phyloP scores from a whole-genome alignment of 2,797 vertebrate species.

The Pangasius macronema region DNA sequence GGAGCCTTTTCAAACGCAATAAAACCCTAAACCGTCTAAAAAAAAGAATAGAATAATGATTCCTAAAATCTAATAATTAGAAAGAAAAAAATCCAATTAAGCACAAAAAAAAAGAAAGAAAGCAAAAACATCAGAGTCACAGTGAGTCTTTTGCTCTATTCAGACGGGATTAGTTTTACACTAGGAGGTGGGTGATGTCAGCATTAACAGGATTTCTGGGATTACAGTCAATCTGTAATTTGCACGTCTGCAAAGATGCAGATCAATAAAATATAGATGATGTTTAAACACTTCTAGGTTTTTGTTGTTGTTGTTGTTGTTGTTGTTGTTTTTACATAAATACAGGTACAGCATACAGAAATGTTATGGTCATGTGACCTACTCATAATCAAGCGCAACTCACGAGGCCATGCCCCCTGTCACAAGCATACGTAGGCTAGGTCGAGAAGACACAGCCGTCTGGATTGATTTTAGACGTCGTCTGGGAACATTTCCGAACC shows the following conservation, averaged over 20 bases:
- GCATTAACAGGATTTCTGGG: background rate
- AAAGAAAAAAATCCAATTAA: background rate
- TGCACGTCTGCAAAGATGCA: background rate
- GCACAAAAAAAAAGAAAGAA: background rate
- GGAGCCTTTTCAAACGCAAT: background rate
- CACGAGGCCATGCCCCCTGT: background rate
- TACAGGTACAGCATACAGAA: background rate
- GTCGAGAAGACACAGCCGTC: background rate
- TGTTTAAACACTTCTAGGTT: background rate
- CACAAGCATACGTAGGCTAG: background rate
- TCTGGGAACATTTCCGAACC: background rate
- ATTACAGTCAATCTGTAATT: background rate
- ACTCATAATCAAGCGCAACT: background rate
- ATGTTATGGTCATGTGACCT: background rate
- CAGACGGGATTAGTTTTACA: conserved; percentile 49
- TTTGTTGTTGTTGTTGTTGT: too few relatives aligned
- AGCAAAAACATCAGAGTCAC: background rate
- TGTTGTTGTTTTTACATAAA: too few relatives aligned
- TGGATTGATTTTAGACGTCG: too few relatives aligned
- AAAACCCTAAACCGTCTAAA: background rate
- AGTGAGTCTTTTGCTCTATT: background rate
- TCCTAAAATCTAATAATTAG: background rate
- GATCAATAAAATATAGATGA: too few relatives aligned
- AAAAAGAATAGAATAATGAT: background rate
- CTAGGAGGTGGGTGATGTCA: background rate